These are phyloP conservation scores for Gorsachius goisagi DNA, from an alignment of 2,113 vertebrate genomes.

Conservation along the genomic window DNA sequence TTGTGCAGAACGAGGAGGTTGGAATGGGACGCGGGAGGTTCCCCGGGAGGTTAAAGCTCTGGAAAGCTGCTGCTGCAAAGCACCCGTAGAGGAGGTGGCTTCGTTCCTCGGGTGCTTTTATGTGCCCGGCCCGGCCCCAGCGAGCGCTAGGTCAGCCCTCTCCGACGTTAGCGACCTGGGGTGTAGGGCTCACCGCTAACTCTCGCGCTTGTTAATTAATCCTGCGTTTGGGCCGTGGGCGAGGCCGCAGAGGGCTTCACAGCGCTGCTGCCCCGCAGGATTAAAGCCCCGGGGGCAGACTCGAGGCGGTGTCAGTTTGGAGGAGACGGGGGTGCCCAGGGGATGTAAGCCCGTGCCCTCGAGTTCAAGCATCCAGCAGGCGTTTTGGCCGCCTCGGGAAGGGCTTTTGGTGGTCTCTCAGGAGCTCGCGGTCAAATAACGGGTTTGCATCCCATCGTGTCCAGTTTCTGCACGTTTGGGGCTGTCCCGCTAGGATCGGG, in stretches of 20 bases:
- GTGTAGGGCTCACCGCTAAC: rapidly evolving
- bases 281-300: neutral
- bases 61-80: neutral
- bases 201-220: rapidly evolving
- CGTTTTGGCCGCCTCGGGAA: rapidly evolving
- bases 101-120: rapidly evolving
- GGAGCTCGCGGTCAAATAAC: rapidly evolving
- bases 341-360: neutral
- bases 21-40: neutral
- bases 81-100: neutral
- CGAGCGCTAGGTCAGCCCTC: neutral
- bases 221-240: neutral
- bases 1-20: neutral
- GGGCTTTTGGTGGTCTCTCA: neutral
- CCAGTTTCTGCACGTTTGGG: neutral
- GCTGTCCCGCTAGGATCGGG: neutral
- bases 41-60: rapidly evolving
- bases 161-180: rapidly evolving
- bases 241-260: rapidly evolving
- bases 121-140: neutral
- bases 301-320: rapidly evolving
- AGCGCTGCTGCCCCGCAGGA: neutral
- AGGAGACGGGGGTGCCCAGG: neutral
- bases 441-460: neutral
- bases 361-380: neutral